Evolutionary conservation across 2,888 invertebrate genomes (phyloP).

Genomic region (Fissipunctia ypsillon): DNA sequence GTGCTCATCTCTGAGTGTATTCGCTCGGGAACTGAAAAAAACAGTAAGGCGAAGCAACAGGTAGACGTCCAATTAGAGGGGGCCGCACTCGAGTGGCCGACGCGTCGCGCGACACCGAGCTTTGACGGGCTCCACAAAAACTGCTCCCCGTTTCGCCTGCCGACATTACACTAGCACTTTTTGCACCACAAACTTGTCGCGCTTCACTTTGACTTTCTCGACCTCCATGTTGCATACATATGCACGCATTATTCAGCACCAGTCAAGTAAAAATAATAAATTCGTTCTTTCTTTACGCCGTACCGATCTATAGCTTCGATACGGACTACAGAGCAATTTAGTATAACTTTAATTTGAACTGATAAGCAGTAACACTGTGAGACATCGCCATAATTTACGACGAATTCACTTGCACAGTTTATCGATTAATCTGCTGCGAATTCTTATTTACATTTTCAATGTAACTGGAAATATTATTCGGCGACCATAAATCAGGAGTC

Average conservation of each 20-base stretch:
- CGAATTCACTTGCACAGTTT: constrained; percentile 71
- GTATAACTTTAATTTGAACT: constrained; percentile 60
- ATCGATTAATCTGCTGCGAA: constrained; percentile 78
- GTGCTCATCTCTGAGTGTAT: constrained; percentile 80
- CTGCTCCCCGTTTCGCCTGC: constrained; percentile 84
- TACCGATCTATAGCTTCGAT: constrained; percentile 46
- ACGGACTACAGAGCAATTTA: constrained; percentile 46
- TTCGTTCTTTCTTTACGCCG: constrained; percentile 4
- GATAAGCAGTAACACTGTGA: constrained; percentile 60
- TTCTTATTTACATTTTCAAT: constrained; percentile 82
- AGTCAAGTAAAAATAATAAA: constrained; percentile 35
- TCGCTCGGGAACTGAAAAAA: constrained; percentile 78
- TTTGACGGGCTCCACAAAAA: constrained; percentile 87
- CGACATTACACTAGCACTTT: constrained; percentile 83
- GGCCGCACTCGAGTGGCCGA: constrained; percentile 84
- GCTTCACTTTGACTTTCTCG: constrained; percentile 84
- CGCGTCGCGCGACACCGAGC: constrained; percentile 85
- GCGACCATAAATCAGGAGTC: constrained; percentile 81
- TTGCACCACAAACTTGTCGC: constrained; percentile 82
- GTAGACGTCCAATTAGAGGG: constrained; percentile 89
- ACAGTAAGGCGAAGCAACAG: constrained; percentile 87
- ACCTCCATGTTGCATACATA: constrained; percentile 75
- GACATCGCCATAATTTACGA: constrained; percentile 62
- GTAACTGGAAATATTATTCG: constrained; percentile 82
- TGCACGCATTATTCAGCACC: constrained; percentile 60